Conservation (phyloP, 2,888 invertebrate species). For the Andrena hattorfiana region DNA sequence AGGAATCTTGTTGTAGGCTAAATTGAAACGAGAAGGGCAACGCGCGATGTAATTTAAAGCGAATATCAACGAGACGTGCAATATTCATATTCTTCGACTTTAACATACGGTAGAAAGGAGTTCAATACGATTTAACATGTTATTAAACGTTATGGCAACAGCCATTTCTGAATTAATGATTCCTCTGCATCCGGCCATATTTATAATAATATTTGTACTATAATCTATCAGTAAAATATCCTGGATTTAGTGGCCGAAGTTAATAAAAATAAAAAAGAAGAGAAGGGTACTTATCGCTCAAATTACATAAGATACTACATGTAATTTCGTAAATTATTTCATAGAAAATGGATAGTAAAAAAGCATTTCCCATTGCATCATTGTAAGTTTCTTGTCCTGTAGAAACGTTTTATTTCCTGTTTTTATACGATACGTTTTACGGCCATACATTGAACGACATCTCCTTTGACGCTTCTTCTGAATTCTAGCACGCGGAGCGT, state of each 20-base stretch:
- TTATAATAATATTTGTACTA: slow-evolving; percentile 73
- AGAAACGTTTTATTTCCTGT: slow-evolving; percentile 53
- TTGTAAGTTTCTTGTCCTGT: slow-evolving; percentile 46
- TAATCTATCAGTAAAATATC: slow-evolving; percentile 55
- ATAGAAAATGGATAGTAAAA: slow-evolving; percentile 73
- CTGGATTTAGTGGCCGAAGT: slow-evolving; percentile 57
- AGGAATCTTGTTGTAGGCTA: slow-evolving; percentile 58
- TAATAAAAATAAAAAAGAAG: slow-evolving; percentile 44
- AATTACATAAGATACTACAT: slow-evolving; percentile 74
- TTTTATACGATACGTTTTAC: slow-evolving; percentile 32
- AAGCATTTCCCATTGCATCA: slow-evolving; percentile 46
- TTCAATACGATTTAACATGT: slow-evolving; percentile 51
- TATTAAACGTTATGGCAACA: slow-evolving; percentile 62
- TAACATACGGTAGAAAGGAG: slow-evolving; percentile 48
- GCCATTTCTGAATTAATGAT: slow-evolving; percentile 72
- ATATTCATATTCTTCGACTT: slow-evolving; percentile 59
- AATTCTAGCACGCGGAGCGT: slow-evolving; percentile 7
- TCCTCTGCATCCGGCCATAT: slow-evolving; percentile 78
- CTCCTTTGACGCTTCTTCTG: slow-evolving; percentile 4
- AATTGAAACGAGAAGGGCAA: slow-evolving; percentile 9
- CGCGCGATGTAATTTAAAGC: slow-evolving; percentile 23
- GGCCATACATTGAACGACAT: slow-evolving; percentile 23
- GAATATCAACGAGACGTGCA: slow-evolving; percentile 27
- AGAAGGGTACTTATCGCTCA: slow-evolving; percentile 76
- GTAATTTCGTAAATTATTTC: slow-evolving; percentile 80